Percentiles rank a stretch among this genome's conserved stretches.
These are phyloP conservation scores for Drosophila kepulauana DNA, from an alignment of 1,140 invertebrate species.

Conservation along the genomic window DNA sequence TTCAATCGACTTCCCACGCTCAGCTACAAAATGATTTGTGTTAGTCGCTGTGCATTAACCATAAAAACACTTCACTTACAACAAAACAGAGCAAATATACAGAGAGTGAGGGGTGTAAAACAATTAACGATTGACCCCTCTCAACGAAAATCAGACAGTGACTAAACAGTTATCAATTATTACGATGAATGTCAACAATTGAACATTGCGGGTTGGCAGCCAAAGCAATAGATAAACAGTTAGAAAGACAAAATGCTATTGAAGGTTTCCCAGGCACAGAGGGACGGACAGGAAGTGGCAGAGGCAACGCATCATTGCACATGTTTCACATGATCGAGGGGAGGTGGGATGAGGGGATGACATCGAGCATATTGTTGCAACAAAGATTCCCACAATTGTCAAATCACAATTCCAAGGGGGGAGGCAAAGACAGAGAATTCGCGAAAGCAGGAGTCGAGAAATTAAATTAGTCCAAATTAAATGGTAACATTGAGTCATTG, in stretches of 20 bases:
- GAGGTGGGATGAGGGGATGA: slow-evolving; percentile 37
- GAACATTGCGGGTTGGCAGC: slow-evolving; percentile 32
- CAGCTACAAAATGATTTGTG: slow-evolving; percentile 38
- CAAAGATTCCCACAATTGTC: slow-evolving; percentile 75
- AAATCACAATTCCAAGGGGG: slow-evolving; percentile 60
- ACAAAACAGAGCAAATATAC: slow-evolving; percentile 25
- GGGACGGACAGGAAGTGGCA: slow-evolving; percentile 25
- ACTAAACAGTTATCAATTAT: slow-evolving; percentile 81
- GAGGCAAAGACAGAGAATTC: slow-evolving; percentile 1
- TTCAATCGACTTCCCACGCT: slow-evolving; percentile 59
- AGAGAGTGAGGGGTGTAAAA: slow-evolving; percentile 25
- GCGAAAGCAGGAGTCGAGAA: slow-evolving; percentile 46
- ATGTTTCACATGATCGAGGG: slow-evolving; percentile 37
- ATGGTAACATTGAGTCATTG: slow-evolving; percentile 48
- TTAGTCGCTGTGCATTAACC: slow-evolving; percentile 11
- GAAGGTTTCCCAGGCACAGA: slow-evolving; percentile 55
- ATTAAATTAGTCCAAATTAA: slow-evolving; percentile 80
- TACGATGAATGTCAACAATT: slow-evolving; percentile 60
- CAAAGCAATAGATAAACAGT: slow-evolving; percentile 25
- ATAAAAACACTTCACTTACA: slow-evolving; percentile 32
- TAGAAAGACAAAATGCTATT: slow-evolving; percentile 13
- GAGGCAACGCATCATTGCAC: slow-evolving; percentile 66
- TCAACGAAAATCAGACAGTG: slow-evolving; percentile 64
- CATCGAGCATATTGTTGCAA: slow-evolving; percentile 61
- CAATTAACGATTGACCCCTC: slow-evolving; percentile 59